Evolutionary conservation across 2,888 invertebrate species (phyloP).

Genomic region (Mythimna pallens): DNA sequence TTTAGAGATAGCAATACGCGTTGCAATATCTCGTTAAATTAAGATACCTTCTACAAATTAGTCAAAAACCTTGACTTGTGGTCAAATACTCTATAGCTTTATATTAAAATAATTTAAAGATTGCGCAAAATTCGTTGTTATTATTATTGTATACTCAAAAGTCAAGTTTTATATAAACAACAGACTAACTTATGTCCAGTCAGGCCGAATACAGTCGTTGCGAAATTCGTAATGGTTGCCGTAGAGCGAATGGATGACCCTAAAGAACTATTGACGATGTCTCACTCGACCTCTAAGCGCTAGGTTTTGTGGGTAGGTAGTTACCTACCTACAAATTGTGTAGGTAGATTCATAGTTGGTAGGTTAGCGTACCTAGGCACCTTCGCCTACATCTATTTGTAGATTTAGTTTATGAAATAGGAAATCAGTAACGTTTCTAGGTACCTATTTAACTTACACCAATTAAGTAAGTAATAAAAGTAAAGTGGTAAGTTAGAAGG

Average conservation of each 20-base stretch:
- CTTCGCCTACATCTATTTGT: background rate
- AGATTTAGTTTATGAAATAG: background rate
- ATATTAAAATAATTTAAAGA: conserved; percentile 49
- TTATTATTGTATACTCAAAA: conserved; percentile 29
- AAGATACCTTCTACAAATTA: conserved; percentile 32
- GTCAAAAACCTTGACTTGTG: conserved; percentile 50
- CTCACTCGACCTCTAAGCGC: conserved; percentile 66
- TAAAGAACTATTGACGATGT: conserved; percentile 62
- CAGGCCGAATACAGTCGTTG: conserved; percentile 57
- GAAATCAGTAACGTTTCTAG: background rate
- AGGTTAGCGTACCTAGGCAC: background rate
- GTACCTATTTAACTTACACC: background rate
- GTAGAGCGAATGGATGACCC: conserved; percentile 76
- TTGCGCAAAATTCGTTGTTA: conserved; percentile 44
- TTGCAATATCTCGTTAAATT: conserved; percentile 31
- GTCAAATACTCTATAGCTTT: conserved; percentile 31
- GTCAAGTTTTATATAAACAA: conserved; percentile 39
- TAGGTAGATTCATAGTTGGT: background rate
- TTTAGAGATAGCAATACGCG: conserved; percentile 1
- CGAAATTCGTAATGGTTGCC: conserved; percentile 67
- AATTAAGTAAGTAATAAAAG: background rate
- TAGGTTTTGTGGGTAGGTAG: conserved; percentile 22
- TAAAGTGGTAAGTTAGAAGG: background rate
- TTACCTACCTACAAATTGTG: no score
- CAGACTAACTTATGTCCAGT: conserved; percentile 46